Base-by-base conservation (phyloP, 2,888 invertebrate species). In the Notocelia uddmanniana region DNA sequence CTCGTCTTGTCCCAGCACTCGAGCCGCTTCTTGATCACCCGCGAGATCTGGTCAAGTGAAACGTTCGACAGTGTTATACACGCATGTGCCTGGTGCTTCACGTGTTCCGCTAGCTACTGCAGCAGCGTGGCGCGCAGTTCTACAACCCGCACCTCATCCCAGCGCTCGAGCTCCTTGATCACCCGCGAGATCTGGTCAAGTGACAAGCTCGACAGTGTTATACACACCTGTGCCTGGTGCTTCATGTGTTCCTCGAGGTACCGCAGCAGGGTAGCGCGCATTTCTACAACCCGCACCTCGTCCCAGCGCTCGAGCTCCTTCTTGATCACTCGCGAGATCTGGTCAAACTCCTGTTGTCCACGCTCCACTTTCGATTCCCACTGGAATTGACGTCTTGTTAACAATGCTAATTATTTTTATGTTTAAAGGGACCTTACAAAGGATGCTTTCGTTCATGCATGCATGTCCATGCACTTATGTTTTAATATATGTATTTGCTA, bases 321-420 rank as follows among this genome's bases (percentile, higher is more conserved):
- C 86, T 98, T 98, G 77, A 99, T 98, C 92, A 97, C 98, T 79
- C 96, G 96, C 1, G 98, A 99, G 85, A 99, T 99, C 83, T 97
- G 96, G 87, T 99, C 98, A 90, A 99, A 99, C 85, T 98, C 99
- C 80, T 98, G 97, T 87, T 99, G 98, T 0, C 98, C 98, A 76
- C 98, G 96, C 82, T 99, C 98, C n/a, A 99, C 98, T 92, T 98
- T 98, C 0, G 97, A 95, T 88, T 99, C 98, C 98, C 98, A 98
- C 97, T 98, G 83, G 0, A 26, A 26, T 10, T 41, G 0, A 52
- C 1, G 3, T 50, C 18, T 50, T 18, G 48, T 48, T 48, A 31
- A 31, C 31, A 0, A 31, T 31, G 31, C n/a, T n/a, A 31, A 26
- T 26, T 26, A 26, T 3, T 26, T 26, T 26, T 37, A 11, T 37